Evolutionary conservation across 2,113 vertebrate genomes (phyloP), one percentile per base, ranked within the genome.

Genomic region (Ondatra zibethicus): DNA sequence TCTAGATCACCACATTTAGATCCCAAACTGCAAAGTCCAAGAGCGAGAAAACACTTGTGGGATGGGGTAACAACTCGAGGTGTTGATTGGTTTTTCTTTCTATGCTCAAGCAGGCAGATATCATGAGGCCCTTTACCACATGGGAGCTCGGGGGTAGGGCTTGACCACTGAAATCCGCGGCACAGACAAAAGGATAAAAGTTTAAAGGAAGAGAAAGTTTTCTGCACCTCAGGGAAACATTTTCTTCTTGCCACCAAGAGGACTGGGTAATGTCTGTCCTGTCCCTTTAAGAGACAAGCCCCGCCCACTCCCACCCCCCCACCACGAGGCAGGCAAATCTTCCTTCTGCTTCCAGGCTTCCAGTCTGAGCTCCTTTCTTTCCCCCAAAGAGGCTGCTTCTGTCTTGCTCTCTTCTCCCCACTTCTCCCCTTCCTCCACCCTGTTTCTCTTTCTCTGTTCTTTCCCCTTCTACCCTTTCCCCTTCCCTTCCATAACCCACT

Each of bases 141-240:
- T 6, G 61, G 10, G 8, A 94, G 23, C 16, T 82, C 52, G n/a
- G 55, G 87, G 31, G 70, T 14, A 58, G 21, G 2, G 45, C 27
- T 96, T 95, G 2, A 42, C 70, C 85, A 85, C 50, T 58, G 39
- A 70, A 84, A 85, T 25, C 27, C 5, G 11, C 33, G 78, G 50
- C 31, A 42, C n/a, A 47, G 70, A 29, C 8, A 76, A 55, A 52
- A 89, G 33, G n/a, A 80, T 17, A 33, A 86, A 19, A 70, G 27
- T 88, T 66, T 88, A 39, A 81, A 88, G 65, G 70, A 36, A 94
- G 36, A 14, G 52, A 63, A 94, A 6, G 31, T 50, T 94, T 90
- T 61, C 72, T 36, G 12, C 68, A 78, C 36, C 61, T 5, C 36
- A 70, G 45, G 58, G 85, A 84, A 68, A 85, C 39, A 27, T 84